A percentile compares a stretch with the other conserved stretches of the same genome.
Conservation (phyloP, 2,888 invertebrate genomes). For the Eupithecia subumbrata region DNA sequence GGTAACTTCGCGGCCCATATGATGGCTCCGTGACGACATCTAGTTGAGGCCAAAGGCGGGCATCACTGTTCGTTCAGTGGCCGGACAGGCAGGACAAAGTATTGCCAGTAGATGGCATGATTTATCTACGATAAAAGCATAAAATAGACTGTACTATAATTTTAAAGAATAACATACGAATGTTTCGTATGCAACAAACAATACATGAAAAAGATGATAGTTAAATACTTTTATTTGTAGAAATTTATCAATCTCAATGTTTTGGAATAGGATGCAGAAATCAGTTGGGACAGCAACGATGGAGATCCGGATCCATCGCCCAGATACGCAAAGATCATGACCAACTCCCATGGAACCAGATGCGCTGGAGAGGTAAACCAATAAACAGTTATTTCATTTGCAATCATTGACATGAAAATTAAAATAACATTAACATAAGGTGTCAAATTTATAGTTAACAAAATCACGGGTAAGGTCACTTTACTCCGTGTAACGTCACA, state of each 20-base stretch:
- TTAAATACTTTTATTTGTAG: background rate
- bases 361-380: conserved; percentile 91
- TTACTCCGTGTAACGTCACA: background rate
- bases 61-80: background rate
- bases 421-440: background rate
- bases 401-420: background rate
- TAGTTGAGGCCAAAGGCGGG: background rate
- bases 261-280: conserved; percentile 87
- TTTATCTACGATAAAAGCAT: no score
- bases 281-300: conserved; percentile 94
- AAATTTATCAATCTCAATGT: background rate
- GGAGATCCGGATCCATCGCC: conserved; percentile 91
- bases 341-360: conserved; percentile 94
- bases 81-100: no score
- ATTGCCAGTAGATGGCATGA: background rate
- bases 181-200: no score
- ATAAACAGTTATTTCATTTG: background rate
- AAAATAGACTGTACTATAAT: background rate
- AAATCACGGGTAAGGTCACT: background rate
- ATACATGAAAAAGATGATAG: no score
- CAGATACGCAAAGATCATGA: conserved; percentile 82
- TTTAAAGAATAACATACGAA: background rate
- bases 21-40: conserved; percentile 56
- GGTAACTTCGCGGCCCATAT: conserved; percentile 74
- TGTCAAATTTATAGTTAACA: background rate